Evolutionary conservation across 1,140 invertebrate genomes (phyloP).

Genomic region (Subanguina moxae): DNA sequence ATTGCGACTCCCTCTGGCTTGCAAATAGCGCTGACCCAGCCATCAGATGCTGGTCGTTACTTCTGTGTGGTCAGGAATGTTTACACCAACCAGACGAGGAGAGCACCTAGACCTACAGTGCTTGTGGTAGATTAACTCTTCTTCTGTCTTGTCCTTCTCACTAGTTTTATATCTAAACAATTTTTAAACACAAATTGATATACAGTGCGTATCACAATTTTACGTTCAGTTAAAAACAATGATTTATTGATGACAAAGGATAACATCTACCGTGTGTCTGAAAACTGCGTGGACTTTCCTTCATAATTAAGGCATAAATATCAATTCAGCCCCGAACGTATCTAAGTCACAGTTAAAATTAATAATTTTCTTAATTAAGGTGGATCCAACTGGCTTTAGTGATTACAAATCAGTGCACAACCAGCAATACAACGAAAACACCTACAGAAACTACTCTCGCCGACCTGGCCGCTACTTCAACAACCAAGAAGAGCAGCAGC

Average conservation of each 20-base stretch:
- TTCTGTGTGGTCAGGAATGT: slow-evolving; percentile 50
- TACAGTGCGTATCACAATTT: too few species aligned
- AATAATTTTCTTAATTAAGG: slow-evolving; percentile 8
- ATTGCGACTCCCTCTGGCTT: slow-evolving; percentile 47
- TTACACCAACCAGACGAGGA: slow-evolving; percentile 47
- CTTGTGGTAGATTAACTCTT: slow-evolving; percentile 38
- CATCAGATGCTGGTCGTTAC: slow-evolving; percentile 50
- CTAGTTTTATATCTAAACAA: too few species aligned
- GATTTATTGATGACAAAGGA: too few species aligned
- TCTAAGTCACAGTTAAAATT: too few species aligned
- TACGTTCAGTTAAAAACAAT: too few species aligned
- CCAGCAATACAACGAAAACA: slow-evolving; percentile 5
- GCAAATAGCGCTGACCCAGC: slow-evolving; percentile 51
- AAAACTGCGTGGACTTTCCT: too few species aligned
- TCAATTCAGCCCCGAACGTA: too few species aligned
- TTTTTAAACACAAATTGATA: too few species aligned
- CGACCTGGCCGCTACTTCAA: neutral
- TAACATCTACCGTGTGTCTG: too few species aligned
- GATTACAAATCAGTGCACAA: neutral
- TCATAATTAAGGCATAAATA: too few species aligned
- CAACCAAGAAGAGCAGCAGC: slow-evolving; percentile 7
- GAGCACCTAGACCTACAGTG: slow-evolving; percentile 41
- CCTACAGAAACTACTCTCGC: neutral
- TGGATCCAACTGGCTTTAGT: slow-evolving; percentile 9
- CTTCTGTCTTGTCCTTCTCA: too few species aligned